Conservation (phyloP, 2,888 invertebrate species). For the Drepana falcataria region DNA sequence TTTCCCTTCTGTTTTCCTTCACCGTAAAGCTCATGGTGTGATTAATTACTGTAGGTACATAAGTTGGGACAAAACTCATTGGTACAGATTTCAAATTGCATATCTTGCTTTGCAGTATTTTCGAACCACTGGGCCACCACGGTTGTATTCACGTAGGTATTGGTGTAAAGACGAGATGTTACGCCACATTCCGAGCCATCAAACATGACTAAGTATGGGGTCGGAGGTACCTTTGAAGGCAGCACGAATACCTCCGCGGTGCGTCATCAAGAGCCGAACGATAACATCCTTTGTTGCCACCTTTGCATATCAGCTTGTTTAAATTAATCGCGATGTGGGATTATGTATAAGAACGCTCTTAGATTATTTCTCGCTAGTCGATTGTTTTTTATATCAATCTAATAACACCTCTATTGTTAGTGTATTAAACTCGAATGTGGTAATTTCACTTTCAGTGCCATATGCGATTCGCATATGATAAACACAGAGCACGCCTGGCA, state of each 20-base stretch:
- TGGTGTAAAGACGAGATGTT: not conserved
- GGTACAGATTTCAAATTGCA: too few relatives aligned
- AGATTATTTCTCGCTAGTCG: not conserved
- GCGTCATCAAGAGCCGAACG: conserved; percentile 13
- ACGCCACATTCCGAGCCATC: not conserved
- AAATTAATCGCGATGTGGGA: not conserved
- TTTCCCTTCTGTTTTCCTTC: too few relatives aligned
- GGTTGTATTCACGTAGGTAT: too few relatives aligned
- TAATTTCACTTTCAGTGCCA: not conserved
- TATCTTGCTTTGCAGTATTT: too few relatives aligned
- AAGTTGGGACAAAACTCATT: too few relatives aligned
- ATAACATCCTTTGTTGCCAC: conserved; percentile 23
- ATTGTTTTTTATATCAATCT: not conserved
- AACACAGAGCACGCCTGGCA: too few relatives aligned
- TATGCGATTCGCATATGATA: not conserved
- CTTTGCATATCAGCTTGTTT: not conserved
- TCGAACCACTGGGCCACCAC: too few relatives aligned
- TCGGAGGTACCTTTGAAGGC: not conserved
- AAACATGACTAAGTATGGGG: not conserved
- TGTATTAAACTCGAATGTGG: not conserved
- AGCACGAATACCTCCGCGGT: not conserved
- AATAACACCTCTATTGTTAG: not conserved
- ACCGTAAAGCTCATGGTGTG: too few relatives aligned
- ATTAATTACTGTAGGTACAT: too few relatives aligned
- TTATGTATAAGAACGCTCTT: not conserved